A percentile compares a stretch with the other conserved stretches of the same genome.
Conservation (phyloP, 1,140 invertebrate species). For the Chlorops oryzae region DNA sequence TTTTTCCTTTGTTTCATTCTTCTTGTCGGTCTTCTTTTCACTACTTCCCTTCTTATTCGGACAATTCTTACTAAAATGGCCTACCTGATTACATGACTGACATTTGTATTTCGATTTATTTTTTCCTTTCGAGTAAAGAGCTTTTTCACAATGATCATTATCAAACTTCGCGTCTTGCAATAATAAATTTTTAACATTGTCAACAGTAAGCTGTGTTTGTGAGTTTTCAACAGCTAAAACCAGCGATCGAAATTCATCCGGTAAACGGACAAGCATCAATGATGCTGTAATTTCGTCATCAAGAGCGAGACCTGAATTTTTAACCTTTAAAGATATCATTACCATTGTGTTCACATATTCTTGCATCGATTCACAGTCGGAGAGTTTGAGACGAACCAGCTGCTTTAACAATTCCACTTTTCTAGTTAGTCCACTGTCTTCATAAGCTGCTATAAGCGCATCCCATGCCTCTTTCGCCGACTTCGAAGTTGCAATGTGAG, state of each 20-base stretch:
- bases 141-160: too few species aligned
- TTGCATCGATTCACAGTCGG: slow-evolving; percentile 20
- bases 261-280: slow-evolving; percentile 26
- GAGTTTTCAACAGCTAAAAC: slow-evolving; percentile 41
- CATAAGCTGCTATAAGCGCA: slow-evolving; percentile 20
- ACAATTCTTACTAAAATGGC: too few species aligned
- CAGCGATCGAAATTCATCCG: slow-evolving; percentile 31
- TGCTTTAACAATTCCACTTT: slow-evolving; percentile 24
- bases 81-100: too few species aligned
- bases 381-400: slow-evolving; percentile 21
- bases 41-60: too few species aligned
- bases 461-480: slow-evolving; percentile 26
- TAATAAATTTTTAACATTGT: slow-evolving; percentile 24
- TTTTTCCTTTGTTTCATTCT: too few species aligned
- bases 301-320: slow-evolving; percentile 22
- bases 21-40: too few species aligned
- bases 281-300: slow-evolving; percentile 26
- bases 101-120: too few species aligned
- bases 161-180: too few species aligned
- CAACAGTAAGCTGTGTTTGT: slow-evolving; percentile 22
- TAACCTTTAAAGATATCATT: slow-evolving; percentile 24
- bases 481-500: too few species aligned
- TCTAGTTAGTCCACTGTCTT: slow-evolving; percentile 23
- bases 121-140: too few species aligned
- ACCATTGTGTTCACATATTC: slow-evolving; percentile 28